Percentiles rank a stretch among this genome's conserved stretches.
phyloP scores from a whole-genome alignment of 2,797 vertebrate genomes.

The Poecilia picta region DNA sequence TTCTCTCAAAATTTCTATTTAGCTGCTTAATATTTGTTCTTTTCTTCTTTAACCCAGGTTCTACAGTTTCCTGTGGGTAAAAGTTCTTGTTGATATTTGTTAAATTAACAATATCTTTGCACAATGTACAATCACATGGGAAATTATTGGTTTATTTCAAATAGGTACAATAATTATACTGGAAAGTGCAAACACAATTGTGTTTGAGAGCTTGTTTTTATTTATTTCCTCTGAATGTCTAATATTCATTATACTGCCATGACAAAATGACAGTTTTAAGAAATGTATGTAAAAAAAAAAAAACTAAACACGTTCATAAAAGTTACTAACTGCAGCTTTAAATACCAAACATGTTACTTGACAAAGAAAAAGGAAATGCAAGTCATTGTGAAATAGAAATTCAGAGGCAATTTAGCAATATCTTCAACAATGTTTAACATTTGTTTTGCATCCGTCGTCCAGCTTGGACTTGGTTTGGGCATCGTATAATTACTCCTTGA shows the following conservation, averaged over 20 bases:
- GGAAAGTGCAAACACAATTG: too few species aligned
- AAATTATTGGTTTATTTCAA: not conserved
- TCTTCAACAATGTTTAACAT: not conserved
- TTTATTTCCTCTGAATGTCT: too few species aligned
- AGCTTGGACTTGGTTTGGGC: not conserved
- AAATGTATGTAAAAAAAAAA: not conserved
- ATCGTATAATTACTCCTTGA: not conserved
- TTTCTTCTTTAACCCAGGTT: not conserved
- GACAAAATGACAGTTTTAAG: too few species aligned
- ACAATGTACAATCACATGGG: not conserved
- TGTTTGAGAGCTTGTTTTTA: too few species aligned
- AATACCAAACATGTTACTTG: not conserved
- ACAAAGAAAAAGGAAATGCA: not conserved
- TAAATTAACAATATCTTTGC: not conserved
- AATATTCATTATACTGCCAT: too few species aligned
- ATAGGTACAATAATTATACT: not conserved
- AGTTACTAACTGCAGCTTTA: not conserved
- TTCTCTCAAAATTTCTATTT: not conserved
- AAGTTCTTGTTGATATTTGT: not conserved
- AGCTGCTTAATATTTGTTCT: not conserved
- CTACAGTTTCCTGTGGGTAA: not conserved
- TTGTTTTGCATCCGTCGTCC: not conserved
- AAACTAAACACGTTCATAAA: not conserved
- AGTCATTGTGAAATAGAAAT: not conserved
- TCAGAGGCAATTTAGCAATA: not conserved